Evolutionary conservation across 2,797 vertebrate species (phyloP).

Genomic region (Aselliscus stoliczkanus): DNA sequence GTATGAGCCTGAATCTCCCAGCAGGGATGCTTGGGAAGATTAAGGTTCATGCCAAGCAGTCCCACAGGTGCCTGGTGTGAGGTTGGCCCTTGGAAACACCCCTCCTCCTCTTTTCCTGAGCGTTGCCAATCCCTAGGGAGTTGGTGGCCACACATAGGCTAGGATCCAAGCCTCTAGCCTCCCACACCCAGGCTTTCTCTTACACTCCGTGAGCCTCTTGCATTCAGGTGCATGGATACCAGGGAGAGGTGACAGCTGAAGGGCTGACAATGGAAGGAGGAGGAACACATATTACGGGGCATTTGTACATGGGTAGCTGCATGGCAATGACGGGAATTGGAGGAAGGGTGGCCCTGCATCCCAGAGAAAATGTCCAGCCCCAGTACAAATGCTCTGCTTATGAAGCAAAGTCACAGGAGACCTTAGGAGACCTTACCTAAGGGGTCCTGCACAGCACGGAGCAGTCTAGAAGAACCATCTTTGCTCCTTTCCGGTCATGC

Average conservation of each 20-base stretch:
- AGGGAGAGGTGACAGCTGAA: not conserved
- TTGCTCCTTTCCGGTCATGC: not conserved
- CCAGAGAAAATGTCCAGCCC: not conserved
- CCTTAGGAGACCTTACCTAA: not conserved
- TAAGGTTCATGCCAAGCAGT: not conserved
- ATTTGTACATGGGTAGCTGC: not conserved
- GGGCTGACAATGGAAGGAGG: not conserved
- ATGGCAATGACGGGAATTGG: not conserved
- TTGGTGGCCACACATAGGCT: not conserved
- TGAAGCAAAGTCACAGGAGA: not conserved
- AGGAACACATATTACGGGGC: accelerated
- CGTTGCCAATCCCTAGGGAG: not conserved
- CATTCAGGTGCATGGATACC: not conserved
- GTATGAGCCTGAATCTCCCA: not conserved
- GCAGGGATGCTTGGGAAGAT: not conserved
- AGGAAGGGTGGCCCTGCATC: not conserved
- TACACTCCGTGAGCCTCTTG: not conserved
- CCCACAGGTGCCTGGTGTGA: not conserved
- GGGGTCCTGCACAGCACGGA: not conserved
- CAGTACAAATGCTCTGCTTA: not conserved
- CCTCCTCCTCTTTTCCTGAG: not conserved
- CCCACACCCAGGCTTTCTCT: not conserved
- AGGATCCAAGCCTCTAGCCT: not conserved
- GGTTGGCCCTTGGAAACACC: not conserved
- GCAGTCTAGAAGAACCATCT: not conserved